Evolutionary conservation across 2,113 vertebrate species (phyloP), one percentile per base, ranked within the genome.

Genomic region (Nibea coibor): DNA sequence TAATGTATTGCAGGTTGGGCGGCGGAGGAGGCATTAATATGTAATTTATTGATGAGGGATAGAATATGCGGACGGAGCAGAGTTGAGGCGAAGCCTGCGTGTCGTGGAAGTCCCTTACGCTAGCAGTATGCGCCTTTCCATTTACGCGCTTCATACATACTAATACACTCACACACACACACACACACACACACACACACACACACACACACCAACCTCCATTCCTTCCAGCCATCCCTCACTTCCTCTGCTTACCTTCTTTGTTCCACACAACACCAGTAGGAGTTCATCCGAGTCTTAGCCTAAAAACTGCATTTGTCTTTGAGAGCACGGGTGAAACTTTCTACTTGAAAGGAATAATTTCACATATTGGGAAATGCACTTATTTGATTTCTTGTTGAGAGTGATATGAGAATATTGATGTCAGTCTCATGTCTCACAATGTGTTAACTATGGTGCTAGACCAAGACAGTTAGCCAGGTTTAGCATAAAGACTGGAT

Each of bases 41-140:
- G 86, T 92, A 89, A 93, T 92, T 92, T 94, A 94, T 93, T 94
- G 91, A 93, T 93, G 92, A 94, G 88, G 90, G 79, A 72, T 78
- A 88, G 89, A 91, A 92, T 92, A 91, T 91, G 89, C 86, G 70
- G 89, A 92, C 85, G 17, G 85, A 91, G 88, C 90, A 91, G 83
- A 92, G 91, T 81, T 79, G 84, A 87, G 78, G 92, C 83, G 51
- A 91, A 88, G 75, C 78, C 59, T 54, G 64, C 53, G 59, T 92
- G 87, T 87, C 72, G 75, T 87, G 88, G 84, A 93, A 93, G 79
- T 91, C 89, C 91, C 91, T 91, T 87, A 92, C 94, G 88, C 89
- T 81, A 82, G 93, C 92, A 93, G 86, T 92, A 91, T 93, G 89
- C 84, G 72, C 91, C 81, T 92, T 91, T 92, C 89, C 92, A 92